These are phyloP conservation scores for Doryteuthis pealeii DNA, from an alignment of 1,140 invertebrate genomes.

Conservation along the genomic window DNA sequence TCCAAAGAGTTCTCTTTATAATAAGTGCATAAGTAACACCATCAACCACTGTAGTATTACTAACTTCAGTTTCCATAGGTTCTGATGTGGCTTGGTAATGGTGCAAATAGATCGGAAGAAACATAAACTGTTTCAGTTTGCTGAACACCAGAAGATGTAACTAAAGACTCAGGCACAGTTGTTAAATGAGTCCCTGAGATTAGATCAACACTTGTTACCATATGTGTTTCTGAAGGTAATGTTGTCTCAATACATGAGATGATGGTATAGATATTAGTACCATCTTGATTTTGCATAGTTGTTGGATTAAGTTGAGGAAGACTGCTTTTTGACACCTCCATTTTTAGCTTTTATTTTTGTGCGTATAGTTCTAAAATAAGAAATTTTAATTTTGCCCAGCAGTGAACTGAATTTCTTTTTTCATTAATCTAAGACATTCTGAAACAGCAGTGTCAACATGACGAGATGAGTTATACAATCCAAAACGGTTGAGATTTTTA, in stretches of 20 bases:
- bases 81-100: background rate
- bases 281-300: constrained; percentile 3
- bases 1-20: background rate
- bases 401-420: background rate
- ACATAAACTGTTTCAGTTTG: constrained; percentile 1
- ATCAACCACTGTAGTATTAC: background rate
- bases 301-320: background rate
- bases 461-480: background rate
- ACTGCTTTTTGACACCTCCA: background rate
- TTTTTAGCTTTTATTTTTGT: no score
- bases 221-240: background rate
- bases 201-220: background rate
- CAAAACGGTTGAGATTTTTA: background rate
- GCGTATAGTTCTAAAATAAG: background rate
- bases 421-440: background rate
- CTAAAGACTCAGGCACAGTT: background rate
- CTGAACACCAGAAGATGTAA: background rate
- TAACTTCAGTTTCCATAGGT: background rate
- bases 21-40: constrained; percentile 2
- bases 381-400: background rate
- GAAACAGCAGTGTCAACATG: background rate
- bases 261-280: background rate
- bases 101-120: background rate
- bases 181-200: no score
- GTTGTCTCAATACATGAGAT: background rate